These are phyloP conservation scores for Oedothorax gibbosus DNA, from an alignment of 1,140 invertebrate genomes.

Conservation along the genomic window DNA sequence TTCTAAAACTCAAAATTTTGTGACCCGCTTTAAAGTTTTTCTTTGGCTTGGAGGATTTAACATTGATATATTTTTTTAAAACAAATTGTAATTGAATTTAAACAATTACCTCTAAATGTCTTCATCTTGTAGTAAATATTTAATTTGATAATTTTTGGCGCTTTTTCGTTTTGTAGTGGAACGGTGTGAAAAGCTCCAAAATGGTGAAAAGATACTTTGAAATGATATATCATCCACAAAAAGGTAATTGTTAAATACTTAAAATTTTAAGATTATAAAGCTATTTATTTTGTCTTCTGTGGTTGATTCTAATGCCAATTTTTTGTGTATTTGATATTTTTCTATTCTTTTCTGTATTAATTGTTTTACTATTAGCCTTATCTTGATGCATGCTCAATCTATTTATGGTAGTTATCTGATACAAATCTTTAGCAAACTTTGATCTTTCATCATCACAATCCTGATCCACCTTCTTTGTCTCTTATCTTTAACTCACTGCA, in stretches of 20 bases:
- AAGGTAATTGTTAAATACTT: slow-evolving; percentile 4
- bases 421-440: slow-evolving; percentile 57
- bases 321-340: neutral
- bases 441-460: slow-evolving; percentile 33
- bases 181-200: slow-evolving; percentile 5
- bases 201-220: slow-evolving; percentile 44
- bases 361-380: slow-evolving; percentile 8
- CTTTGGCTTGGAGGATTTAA: too few species aligned
- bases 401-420: slow-evolving; percentile 13
- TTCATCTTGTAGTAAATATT: too few species aligned
- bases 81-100: too few species aligned
- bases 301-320: too few species aligned
- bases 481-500: slow-evolving; percentile 9
- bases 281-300: too few species aligned
- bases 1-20: too few species aligned
- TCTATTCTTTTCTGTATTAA: neutral
- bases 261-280: too few species aligned
- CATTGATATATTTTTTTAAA: too few species aligned
- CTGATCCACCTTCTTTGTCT: slow-evolving; percentile 44
- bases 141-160: neutral
- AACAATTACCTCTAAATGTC: too few species aligned
- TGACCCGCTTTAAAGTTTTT: too few species aligned
- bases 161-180: slow-evolving; percentile 20
- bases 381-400: slow-evolving; percentile 6
- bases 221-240: slow-evolving; percentile 34